Base-by-base conservation (phyloP, 2,888 invertebrate species). In the Drosophila mimica region DNA sequence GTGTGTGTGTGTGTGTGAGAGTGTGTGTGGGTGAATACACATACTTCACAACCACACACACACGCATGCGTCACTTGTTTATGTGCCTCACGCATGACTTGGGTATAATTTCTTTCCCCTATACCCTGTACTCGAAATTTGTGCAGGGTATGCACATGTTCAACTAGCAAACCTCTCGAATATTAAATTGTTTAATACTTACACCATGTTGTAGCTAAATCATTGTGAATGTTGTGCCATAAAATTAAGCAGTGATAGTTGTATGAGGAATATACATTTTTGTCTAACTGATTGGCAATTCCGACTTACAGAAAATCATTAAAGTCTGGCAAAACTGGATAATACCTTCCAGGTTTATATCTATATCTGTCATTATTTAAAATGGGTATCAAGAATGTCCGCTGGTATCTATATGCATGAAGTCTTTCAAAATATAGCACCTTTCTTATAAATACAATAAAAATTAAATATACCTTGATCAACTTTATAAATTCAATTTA, bases 51-150 rank as follows among this genome's bases (percentile, higher is more conserved):
- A 34, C 46, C 34, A 31, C 25, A 56, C 36, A 64, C 63, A 6
- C 28, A n/a, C n/a, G 33, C 57, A 53, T 46, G 65, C 54, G 72
- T 63, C 76, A 74, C 83, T 87, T 87, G 87, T 83, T 83, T 87
- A 83, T 87, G 87, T 87, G 79, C 73, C 79, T 72, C 82, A 83
- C 81, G 84, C 83, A 87, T 87, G 83, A 83, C 83, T 83, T 74
- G 70, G 76, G 70, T 64, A 68, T 76, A 87, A 83, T 87, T 86
- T 83, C 74, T 68, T 81, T 68, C 8, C 57, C 25, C 56, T 62
- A 62, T 74, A 67, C 60, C 53, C 70, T 58, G 4, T 20, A 69
- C 28, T 28, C 34, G 28, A 28, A 60, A 20, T 15, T n/a, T 8
- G 20, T 34, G 36, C 20, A 15, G 43, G 58, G 57, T 49, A 34